Evolutionary conservation across 2,888 invertebrate species (phyloP).

Genomic region (Pogonocherus hispidulus): DNA sequence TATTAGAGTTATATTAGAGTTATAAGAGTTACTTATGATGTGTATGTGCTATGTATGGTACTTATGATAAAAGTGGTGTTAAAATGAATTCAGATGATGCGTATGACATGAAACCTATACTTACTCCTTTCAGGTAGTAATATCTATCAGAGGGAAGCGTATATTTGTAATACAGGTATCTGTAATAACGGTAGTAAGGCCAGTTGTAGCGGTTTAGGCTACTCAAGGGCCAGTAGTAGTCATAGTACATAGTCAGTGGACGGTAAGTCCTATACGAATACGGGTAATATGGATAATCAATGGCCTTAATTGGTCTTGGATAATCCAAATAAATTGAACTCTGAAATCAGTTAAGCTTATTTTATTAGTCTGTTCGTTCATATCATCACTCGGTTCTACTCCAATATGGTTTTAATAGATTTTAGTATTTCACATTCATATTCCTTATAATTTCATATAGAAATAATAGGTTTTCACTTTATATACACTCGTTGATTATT

Average conservation of each 20-base stretch:
- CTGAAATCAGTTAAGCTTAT: constrained; percentile 46
- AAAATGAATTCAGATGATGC: too few species aligned
- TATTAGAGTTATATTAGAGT: too few species aligned
- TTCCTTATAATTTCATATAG: too few species aligned
- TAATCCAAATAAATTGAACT: constrained; percentile 54
- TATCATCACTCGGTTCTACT: not conserved
- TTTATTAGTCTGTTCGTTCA: not conserved
- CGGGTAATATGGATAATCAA: constrained; percentile 53
- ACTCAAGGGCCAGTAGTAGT: constrained; percentile 57
- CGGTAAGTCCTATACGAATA: constrained; percentile 53
- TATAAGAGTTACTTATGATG: too few species aligned
- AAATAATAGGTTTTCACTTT: too few species aligned
- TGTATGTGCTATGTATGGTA: too few species aligned
- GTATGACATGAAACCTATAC: constrained; percentile 35
- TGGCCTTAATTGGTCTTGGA: constrained; percentile 45
- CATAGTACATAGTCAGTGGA: constrained; percentile 55
- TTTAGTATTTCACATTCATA: not conserved
- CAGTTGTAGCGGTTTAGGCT: constrained; percentile 56
- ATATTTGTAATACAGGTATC: constrained; percentile 56
- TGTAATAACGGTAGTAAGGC: constrained; percentile 55
- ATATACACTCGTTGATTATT: too few species aligned
- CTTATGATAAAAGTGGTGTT: too few species aligned
- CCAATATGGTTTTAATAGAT: constrained; percentile 19
- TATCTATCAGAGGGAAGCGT: constrained; percentile 56
- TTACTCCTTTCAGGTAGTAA: constrained; percentile 56